These are phyloP conservation scores for Mimas tiliae DNA, from an alignment of 2,888 invertebrate species.

Conservation along the genomic window DNA sequence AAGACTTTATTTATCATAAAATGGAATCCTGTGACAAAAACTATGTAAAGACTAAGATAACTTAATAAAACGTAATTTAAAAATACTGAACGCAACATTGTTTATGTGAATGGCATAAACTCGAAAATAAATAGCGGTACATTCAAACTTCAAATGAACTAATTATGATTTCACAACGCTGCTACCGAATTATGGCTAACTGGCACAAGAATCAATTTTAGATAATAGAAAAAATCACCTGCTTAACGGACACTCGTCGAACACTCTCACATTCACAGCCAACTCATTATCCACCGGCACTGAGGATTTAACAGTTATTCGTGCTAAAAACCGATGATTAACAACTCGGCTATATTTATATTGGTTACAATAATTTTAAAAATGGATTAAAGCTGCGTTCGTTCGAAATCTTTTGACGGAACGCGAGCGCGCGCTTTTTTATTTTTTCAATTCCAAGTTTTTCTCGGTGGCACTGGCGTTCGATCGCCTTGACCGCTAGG, in stretches of 20 bases:
- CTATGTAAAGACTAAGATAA: neutral
- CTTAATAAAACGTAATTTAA: neutral
- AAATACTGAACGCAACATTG: neutral
- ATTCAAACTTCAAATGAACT: slow-evolving; percentile 36
- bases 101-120: slow-evolving; percentile 1
- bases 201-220: slow-evolving; percentile 23
- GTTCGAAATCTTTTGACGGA: slow-evolving; percentile 57
- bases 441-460: slow-evolving; percentile 54
- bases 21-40: neutral
- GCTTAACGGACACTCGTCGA: slow-evolving; percentile 70
- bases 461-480: slow-evolving; percentile 54
- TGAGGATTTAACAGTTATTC: slow-evolving; percentile 75
- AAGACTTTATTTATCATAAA: neutral
- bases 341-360: slow-evolving; percentile 42
- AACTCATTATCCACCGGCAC: slow-evolving; percentile 79
- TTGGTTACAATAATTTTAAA: slow-evolving; percentile 24
- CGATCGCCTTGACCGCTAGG: slow-evolving; percentile 76
- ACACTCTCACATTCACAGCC: slow-evolving; percentile 76
- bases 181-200: slow-evolving; percentile 38
- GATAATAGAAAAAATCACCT: slow-evolving; percentile 60
- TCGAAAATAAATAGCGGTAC: slow-evolving; percentile 28
- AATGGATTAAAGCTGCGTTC: slow-evolving; percentile 35
- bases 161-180: slow-evolving; percentile 47
- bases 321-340: slow-evolving; percentile 67
- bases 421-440: slow-evolving; percentile 75